Base-by-base conservation (phyloP, 2,797 vertebrate genomes). In the Vireo griseus region DNA sequence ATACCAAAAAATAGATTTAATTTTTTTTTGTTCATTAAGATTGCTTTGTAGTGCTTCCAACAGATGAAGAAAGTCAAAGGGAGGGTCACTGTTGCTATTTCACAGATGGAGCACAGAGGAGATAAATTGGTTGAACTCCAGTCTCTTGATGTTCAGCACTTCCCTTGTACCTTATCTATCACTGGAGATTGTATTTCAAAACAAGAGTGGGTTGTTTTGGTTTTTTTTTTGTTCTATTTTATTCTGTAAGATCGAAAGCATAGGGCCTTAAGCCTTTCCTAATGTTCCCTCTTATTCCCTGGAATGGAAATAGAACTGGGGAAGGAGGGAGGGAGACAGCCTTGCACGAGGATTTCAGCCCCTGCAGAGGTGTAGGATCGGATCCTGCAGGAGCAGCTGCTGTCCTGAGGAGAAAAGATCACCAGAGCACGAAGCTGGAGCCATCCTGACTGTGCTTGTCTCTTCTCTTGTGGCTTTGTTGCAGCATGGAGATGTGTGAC, bases 401-500 rank as follows among this genome's bases (percentile, higher is more conserved):
- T 72, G 16, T 5, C 28, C 55, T 28, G 9, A 19, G 39, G 33
- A 63, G 21, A 26, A 39, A 51, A 57, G 6, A 18, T 17, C 20
- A 26, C 3, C 1, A 3, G 31, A 50, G 16, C 26, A n/a, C 4
- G 1, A 75, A 81, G 44, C 4, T 44, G 52, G 29, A 73, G 39
- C 68, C 24, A 2, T n/a, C 51, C 82, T 86, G 31, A 77, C 28
- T 0, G 0, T 73, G 51, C 8, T 51, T 73, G 75, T 54, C 62
- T 58, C 39, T 1, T 77, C 5, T 92, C 79, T 29, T 21, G 11
- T 92, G 92, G 28, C 55, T 91, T 45, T n/a, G 25, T 73, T 94
- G 61, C 97, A 99, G 99, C 93, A 99, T 99, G 99, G 99, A 99
- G 97, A 99, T 99, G 98, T 99, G 99, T 82, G 98, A 99, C 96